Evolutionary conservation across 1,140 invertebrate genomes (phyloP).

Genomic region (Conus ventricosus): DNA sequence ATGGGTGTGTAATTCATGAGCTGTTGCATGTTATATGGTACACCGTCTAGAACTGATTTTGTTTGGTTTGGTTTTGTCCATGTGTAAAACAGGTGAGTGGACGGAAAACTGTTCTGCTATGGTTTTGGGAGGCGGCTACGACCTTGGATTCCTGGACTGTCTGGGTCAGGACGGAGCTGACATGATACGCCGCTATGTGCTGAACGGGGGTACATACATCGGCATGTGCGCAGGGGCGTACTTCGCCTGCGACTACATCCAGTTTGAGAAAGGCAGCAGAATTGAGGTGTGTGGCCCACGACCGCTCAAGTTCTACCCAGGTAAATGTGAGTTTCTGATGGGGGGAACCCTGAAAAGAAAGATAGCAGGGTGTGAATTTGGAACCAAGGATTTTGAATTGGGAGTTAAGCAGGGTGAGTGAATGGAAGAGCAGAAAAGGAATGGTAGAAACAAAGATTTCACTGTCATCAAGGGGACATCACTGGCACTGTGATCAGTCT

Average conservation of each 20-base stretch:
- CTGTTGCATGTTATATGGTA: too few species aligned
- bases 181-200: conserved; percentile 65
- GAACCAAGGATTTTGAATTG: background rate
- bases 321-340: conserved; percentile 36
- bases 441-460: background rate
- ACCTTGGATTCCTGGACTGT: conserved; percentile 65
- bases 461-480: too few species aligned
- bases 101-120: conserved; percentile 50
- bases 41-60: too few species aligned
- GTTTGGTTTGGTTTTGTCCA: background rate
- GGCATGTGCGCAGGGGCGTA: conserved; percentile 73
- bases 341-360: too few species aligned
- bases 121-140: conserved; percentile 73
- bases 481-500: too few species aligned
- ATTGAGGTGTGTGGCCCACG: conserved; percentile 69
- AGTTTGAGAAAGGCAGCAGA: conserved; percentile 71
- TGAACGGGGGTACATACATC: conserved; percentile 67
- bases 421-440: background rate
- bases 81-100: conserved; percentile 48
- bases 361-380: too few species aligned
- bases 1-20: too few species aligned
- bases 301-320: conserved; percentile 69
- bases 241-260: conserved; percentile 69
- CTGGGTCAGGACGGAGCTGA: conserved; percentile 58
- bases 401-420: background rate